Conservation (phyloP, 2,797 vertebrate genomes). For the Hydrophis major region DNA sequence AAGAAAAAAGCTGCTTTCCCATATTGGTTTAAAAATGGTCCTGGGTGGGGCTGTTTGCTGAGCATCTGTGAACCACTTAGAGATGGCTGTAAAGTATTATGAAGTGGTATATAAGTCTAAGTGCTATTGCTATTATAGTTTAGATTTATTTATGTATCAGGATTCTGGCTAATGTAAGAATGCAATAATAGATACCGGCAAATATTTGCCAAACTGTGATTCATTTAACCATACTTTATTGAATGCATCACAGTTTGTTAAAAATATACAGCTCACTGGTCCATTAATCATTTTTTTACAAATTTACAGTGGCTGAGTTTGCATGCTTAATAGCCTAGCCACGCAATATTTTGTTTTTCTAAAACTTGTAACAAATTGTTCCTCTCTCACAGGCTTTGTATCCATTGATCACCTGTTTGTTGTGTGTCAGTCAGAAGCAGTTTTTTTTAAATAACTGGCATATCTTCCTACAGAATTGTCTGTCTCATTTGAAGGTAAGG, state of each 20-base stretch:
- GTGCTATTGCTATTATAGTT: neutral
- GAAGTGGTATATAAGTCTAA: too few relatives aligned
- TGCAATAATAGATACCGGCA: neutral
- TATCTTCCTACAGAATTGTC: constrained; percentile 99
- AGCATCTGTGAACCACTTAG: neutral
- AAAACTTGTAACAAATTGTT: neutral
- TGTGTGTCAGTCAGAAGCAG: constrained; percentile 99
- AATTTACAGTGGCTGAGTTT: neutral
- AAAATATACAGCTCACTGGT: neutral
- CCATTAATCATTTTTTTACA: neutral
- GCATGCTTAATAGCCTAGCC: neutral
- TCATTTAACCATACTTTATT: neutral
- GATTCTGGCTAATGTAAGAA: neutral
- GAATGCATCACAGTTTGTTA: neutral
- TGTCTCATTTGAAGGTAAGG: constrained; percentile 98
- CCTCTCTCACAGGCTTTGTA: constrained; percentile 85
- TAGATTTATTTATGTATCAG: neutral
- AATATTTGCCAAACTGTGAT: neutral
- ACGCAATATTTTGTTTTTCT: neutral
- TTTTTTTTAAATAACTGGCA: constrained; percentile 99
- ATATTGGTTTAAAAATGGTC: neutral
- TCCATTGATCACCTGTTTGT: constrained; percentile 96
- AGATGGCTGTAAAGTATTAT: too few relatives aligned
- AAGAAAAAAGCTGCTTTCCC: neutral
- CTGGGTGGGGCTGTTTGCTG: neutral